These are phyloP conservation scores for Ceratothoa steindachneri DNA, from an alignment of 2,888 invertebrate species.

Conservation along the genomic window DNA sequence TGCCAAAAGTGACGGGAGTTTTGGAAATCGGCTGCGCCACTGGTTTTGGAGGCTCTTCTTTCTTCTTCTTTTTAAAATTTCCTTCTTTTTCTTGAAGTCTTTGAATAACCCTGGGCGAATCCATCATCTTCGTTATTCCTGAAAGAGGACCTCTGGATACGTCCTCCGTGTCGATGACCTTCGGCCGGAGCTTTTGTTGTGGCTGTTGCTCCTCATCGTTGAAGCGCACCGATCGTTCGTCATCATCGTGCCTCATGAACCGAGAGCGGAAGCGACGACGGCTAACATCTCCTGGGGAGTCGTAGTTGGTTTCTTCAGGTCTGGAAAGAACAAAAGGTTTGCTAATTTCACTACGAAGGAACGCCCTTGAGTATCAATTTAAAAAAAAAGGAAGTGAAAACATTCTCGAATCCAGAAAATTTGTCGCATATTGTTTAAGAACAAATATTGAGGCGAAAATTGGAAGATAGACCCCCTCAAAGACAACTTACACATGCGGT, in stretches of 20 bases:
- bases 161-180: constrained; percentile 81
- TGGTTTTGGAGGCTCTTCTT: constrained; percentile 51
- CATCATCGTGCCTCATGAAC: constrained; percentile 58
- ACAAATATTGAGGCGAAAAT: neutral
- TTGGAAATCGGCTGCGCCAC: constrained; percentile 51
- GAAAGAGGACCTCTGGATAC: constrained; percentile 74
- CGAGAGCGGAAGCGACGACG: constrained; percentile 65
- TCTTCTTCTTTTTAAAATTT: constrained; percentile 58
- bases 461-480: too few relatives aligned
- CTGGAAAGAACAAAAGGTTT: neutral
- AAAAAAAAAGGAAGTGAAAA: neutral
- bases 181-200: constrained; percentile 58
- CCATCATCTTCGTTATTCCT: constrained; percentile 79
- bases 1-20: constrained; percentile 49
- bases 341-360: too few relatives aligned
- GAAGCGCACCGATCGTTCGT: constrained; percentile 41
- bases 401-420: neutral
- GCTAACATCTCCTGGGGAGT: constrained; percentile 62
- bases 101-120: constrained; percentile 84
- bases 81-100: constrained; percentile 75
- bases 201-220: constrained; percentile 45
- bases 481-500: constrained; percentile 48
- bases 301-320: constrained; percentile 52
- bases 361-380: constrained; percentile 6
- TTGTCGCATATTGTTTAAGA: neutral